A percentile compares a stretch with the other conserved stretches of the same genome.
Conservation (phyloP, 2,113 vertebrate species). For the Oplegnathus fasciatus region DNA sequence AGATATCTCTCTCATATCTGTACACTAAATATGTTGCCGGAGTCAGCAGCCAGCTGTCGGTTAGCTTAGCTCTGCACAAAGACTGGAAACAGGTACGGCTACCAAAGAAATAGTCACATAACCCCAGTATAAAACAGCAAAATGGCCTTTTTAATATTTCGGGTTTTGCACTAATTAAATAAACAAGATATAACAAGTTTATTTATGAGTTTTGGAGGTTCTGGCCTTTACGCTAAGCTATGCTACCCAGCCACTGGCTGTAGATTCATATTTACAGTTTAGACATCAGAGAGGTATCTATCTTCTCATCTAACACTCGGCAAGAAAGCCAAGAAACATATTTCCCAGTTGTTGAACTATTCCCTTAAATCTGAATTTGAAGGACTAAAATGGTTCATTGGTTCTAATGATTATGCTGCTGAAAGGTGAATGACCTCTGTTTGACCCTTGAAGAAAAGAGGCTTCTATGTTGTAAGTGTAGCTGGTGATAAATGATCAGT, state of each 20-base stretch:
- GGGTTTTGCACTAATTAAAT: background rate
- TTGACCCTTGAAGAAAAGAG: background rate
- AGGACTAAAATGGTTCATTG: background rate
- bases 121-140: background rate
- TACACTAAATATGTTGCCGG: background rate
- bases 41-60: background rate
- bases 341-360: too few relatives aligned
- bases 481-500: background rate
- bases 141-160: background rate
- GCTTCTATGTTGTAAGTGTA: background rate
- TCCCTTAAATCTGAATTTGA: background rate
- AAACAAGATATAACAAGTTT: background rate
- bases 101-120: background rate
- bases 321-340: too few relatives aligned
- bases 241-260: too few relatives aligned
- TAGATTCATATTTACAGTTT: too few relatives aligned
- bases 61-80: background rate
- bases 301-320: background rate
- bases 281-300: background rate
- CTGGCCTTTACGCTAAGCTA: too few relatives aligned
- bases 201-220: background rate
- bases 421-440: slow-evolving; percentile 29
- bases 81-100: background rate
- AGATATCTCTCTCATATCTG: background rate
- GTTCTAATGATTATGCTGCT: background rate